Percentiles rank a stretch among this genome's conserved stretches.
Evolutionary conservation across 2,113 vertebrate genomes (phyloP).

Genomic region (Diadophis punctatus): DNA sequence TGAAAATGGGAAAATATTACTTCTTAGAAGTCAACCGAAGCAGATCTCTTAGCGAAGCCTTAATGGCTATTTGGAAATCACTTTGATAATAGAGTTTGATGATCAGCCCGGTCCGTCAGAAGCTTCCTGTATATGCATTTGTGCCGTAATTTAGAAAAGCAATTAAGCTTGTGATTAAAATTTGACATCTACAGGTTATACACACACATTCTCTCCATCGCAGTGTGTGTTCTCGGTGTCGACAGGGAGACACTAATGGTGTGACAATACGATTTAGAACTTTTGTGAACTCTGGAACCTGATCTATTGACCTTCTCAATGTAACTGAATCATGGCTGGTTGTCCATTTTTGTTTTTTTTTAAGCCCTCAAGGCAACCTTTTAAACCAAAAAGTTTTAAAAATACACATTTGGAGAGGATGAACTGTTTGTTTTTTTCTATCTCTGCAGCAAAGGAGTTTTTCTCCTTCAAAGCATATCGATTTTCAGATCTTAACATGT

Average conservation of each 20-base stretch:
- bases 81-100: slow-evolving; percentile 8
- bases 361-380: background rate
- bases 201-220: background rate
- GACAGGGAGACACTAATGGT: background rate
- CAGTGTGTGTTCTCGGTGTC: background rate
- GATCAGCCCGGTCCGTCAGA: background rate
- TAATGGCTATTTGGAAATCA: background rate
- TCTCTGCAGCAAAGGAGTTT: background rate
- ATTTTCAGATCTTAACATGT: background rate
- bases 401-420: background rate
- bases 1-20: background rate
- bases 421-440: background rate
- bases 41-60: background rate
- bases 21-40: background rate
- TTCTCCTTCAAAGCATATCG: background rate
- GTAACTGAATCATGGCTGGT: background rate
- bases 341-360: background rate
- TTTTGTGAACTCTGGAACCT: background rate
- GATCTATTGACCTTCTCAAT: background rate
- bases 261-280: background rate
- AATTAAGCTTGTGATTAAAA: slow-evolving; percentile 15
- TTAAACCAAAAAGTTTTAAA: background rate
- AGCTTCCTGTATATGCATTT: background rate
- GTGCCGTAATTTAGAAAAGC: background rate
- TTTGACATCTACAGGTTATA: background rate